These are phyloP conservation scores for Sebastes fasciatus DNA, from an alignment of 2,113 vertebrate genomes.

Conservation along the genomic window DNA sequence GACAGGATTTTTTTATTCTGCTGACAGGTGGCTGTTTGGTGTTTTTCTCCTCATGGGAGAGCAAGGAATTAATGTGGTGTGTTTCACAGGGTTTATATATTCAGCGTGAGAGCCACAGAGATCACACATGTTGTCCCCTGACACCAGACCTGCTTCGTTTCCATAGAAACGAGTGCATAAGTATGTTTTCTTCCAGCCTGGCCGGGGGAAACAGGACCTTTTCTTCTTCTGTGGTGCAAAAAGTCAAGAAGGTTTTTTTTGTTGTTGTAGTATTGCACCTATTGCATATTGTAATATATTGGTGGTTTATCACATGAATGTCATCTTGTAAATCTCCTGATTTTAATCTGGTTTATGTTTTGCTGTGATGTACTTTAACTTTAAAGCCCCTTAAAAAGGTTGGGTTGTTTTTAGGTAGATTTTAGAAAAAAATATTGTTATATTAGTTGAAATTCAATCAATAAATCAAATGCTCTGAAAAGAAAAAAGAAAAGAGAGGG, in stretches of 20 bases:
- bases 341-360: background rate
- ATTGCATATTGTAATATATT: background rate
- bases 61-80: constrained; percentile 23
- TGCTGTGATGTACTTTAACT: background rate
- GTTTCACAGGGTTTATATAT: constrained; percentile 34
- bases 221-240: constrained; percentile 15
- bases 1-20: constrained; percentile 4
- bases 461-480: too few species aligned
- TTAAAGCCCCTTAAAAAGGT: background rate
- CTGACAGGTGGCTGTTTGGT: constrained; percentile 26
- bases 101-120: constrained; percentile 6
- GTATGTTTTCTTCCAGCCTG: constrained; percentile 3
- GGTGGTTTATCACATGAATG: background rate
- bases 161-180: constrained; percentile 35
- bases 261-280: background rate
- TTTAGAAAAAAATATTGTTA: too few species aligned
- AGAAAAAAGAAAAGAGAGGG: too few species aligned
- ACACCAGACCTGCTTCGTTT: constrained; percentile 27
- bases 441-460: too few species aligned
- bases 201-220: background rate
- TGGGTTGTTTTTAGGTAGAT: too few species aligned
- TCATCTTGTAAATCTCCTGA: background rate
- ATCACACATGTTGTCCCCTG: constrained; percentile 30
- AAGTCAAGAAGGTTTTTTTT: background rate
- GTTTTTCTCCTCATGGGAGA: constrained; percentile 22